Evolutionary conservation across 1,140 invertebrate genomes (phyloP), one percentile per base, ranked within the genome.

Genomic region (Dermatophagoides farinae): DNA sequence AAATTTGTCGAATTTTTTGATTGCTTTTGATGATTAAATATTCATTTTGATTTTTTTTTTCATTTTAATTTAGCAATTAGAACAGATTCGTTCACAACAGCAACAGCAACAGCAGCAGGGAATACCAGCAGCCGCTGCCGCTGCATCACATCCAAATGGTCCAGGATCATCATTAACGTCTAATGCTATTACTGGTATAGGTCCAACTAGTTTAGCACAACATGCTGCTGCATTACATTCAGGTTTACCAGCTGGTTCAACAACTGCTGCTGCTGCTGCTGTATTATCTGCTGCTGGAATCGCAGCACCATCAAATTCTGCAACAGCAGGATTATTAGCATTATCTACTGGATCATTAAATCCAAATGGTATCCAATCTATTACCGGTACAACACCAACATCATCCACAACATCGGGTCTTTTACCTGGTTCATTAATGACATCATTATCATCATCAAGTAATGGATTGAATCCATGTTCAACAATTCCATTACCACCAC

Each of bases 71-170:
- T 61, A 25, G 61, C 64, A 64, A 60, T 70, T 77, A 70, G 86
- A 88, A 72, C 86, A 90, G 75, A 88, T 92, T 85, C 88, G 91
- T 68, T 86, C 87, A 12, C 82, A 88, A 69, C 84, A 89, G 25
- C 78, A 77, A 20, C 76, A 20, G 46, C 46, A 47, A 9, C 46
- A 8, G 46, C 46, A 47, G 46, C 46, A 1, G 46, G n/a, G n/a
- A n/a, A n/a, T n/a, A n/a, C n/a, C 46, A 47, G 31, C 31, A 31
- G 31, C 31, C 2, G 31, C 31, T 4, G 31, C 8, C 31, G 31
- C 31, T 31, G 2, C 31, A 31, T 31, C 31, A 31, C 31, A 31
- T 31, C 31, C 31, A 31, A 31, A 31, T 31, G 31, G 31, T 4
- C 31, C 31, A 31, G 31, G 31, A 31, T 31, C 31, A 31, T 31